Percentiles rank a stretch among this genome's conserved stretches.
Evolutionary conservation across 2,113 vertebrate species (phyloP).

Genomic region (Indicator indicator): DNA sequence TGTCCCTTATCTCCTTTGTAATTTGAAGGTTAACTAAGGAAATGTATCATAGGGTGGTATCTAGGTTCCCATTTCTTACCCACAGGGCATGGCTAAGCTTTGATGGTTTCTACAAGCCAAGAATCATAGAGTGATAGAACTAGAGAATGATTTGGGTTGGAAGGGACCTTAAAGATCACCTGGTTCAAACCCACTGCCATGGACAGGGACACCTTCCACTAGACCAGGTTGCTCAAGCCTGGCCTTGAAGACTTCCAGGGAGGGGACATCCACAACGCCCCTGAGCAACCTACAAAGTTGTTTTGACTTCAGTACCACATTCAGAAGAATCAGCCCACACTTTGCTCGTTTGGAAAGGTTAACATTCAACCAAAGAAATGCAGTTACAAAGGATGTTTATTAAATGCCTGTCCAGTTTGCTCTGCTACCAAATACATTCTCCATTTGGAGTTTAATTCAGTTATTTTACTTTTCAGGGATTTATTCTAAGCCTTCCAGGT

Average conservation of each 20-base stretch:
- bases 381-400: not conserved
- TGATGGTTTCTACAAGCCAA: not conserved
- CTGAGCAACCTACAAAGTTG: not conserved
- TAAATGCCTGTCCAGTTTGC: not conserved
- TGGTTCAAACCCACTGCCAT: too few relatives aligned
- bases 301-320: not conserved
- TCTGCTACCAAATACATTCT: not conserved
- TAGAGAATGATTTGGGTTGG: too few relatives aligned
- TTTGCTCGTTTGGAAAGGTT: not conserved
- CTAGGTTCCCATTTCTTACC: not conserved
- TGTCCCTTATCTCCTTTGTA: not conserved
- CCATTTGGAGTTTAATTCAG: not conserved
- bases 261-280: too few relatives aligned
- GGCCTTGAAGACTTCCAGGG: too few relatives aligned
- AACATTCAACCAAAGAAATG: not conserved
- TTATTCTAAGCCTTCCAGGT: slow-evolving; percentile 2
- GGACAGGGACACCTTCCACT: too few relatives aligned
- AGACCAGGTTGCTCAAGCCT: too few relatives aligned
- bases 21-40: not conserved
- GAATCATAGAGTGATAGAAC: not conserved
- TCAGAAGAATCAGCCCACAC: not conserved
- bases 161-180: too few relatives aligned
- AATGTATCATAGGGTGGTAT: fast-evolving
- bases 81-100: not conserved
- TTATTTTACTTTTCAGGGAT: not conserved